A percentile compares a stretch with the other conserved stretches of the same genome.
Evolutionary conservation across 92 coral and sea anemone species (phyloP).

Genomic region (Zoanthus sociatus): DNA sequence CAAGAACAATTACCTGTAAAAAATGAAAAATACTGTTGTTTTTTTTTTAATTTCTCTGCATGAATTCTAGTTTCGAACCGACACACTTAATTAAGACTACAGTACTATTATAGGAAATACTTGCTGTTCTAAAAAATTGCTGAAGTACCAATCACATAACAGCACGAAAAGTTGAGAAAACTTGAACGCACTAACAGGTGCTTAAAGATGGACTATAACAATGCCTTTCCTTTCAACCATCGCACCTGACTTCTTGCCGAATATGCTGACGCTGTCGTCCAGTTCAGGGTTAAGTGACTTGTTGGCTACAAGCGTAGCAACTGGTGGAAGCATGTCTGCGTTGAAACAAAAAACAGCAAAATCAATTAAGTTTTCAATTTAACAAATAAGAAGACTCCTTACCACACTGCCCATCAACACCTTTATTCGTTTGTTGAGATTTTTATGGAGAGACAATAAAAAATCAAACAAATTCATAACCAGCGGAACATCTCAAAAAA

Average conservation of each 20-base stretch:
- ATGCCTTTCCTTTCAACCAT: not conserved
- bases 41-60: too few species aligned
- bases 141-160: not conserved
- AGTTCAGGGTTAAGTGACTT: slow-evolving; percentile 85
- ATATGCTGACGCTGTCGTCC: slow-evolving; percentile 79
- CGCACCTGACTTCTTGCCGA: slow-evolving; percentile 84
- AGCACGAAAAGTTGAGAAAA: not conserved
- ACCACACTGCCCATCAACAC: too few species aligned
- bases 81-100: too few species aligned
- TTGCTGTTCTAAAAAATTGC: not conserved
- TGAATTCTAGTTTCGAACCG: too few species aligned
- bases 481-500: too few species aligned
- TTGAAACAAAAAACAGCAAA: slow-evolving; percentile 20
- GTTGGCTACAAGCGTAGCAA: slow-evolving; percentile 77
- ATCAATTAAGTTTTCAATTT: not conserved
- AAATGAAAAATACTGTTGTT: too few species aligned
- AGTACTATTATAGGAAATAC: not conserved
- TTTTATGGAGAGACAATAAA: too few species aligned
- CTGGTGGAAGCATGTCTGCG: slow-evolving; percentile 78
- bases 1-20: too few species aligned
- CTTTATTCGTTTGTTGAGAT: too few species aligned
- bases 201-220: not conserved
- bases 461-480: too few species aligned
- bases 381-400: too few species aligned
- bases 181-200: not conserved